Evolutionary conservation across 2,113 vertebrate species (phyloP).

Genomic region (Sterrhoptilus dennistouni): DNA sequence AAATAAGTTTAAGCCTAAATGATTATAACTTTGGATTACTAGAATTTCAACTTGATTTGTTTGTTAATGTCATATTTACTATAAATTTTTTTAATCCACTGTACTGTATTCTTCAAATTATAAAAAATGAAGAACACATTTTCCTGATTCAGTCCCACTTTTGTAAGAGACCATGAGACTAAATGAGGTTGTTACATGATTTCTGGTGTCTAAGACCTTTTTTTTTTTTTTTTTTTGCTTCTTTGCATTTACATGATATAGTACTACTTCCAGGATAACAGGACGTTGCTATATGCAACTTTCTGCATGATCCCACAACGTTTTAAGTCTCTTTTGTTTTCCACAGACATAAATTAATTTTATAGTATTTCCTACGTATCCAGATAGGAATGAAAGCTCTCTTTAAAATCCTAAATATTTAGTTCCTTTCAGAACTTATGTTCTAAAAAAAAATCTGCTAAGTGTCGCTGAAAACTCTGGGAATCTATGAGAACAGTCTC

Average conservation of each 20-base stretch:
- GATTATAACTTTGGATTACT: background rate
- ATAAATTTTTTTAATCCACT: background rate
- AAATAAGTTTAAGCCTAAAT: background rate
- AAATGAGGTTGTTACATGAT: background rate
- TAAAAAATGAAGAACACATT: background rate
- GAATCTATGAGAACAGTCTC: background rate
- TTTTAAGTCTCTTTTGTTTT: background rate
- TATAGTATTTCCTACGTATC: background rate
- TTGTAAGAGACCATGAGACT: background rate
- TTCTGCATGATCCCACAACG: background rate
- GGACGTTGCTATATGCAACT: background rate
- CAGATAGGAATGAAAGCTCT: background rate
- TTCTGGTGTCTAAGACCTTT: background rate
- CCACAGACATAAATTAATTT: background rate
- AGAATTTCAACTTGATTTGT: background rate
- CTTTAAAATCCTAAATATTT: background rate
- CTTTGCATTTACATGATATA: background rate
- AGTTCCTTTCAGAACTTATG: background rate
- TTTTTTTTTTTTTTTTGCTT: background rate
- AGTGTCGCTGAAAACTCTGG: constrained; percentile 2
- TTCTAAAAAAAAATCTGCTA: background rate
- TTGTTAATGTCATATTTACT: background rate
- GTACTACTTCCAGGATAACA: background rate
- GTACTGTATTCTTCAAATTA: background rate
- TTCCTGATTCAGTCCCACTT: background rate